Base-by-base conservation (phyloP, 2,113 vertebrate genomes). In the Eulemur rufifrons region DNA sequence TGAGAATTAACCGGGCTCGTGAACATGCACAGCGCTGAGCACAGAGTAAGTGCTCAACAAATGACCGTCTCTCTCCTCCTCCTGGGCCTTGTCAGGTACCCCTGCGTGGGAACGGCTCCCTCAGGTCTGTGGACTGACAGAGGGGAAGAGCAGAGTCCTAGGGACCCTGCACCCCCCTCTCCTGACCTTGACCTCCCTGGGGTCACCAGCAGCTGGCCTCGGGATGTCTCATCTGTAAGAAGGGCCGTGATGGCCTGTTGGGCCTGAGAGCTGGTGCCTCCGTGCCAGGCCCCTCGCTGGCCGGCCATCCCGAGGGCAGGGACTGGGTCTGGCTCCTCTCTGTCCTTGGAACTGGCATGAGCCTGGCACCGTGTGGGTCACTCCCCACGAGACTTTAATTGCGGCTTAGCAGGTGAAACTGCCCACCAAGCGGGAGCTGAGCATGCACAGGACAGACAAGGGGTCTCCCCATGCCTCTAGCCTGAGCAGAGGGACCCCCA, bases 21-120 rank as follows among this genome's bases (percentile, higher is more conserved):
- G 10, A 37, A 18, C 29, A 0, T 0, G 20, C 18, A 9, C 15
- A 9, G 59, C 1, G 0, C 42, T 2, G 23, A 47, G 59, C 63
- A 32, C 9, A 0, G 3, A 32, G 15, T 32, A 2, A 25, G 3
- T 27, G 68, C 42, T 91, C 73, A 6, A 3, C 7, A 39, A 45
- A 5, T 0, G 23, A 37, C 1, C 0, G 1, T 37, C 37, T 27
- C 78, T 45, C 39, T 42, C 27, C 92, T 37, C 20, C 63, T 32
- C 64, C 54, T 34, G 39, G 45, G 37, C 27, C 20, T 13, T 14
- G 21, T 45, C 68, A 42, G 5, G 18, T 2, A 13, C 50, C 56
- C 20, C 34, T 21, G 52, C 39, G 74, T 37, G 77, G 59, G 64
- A 52, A 23, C 56, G 61, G 14, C 37, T 34, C 66, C 61, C 34